Percentiles rank a stretch among this genome's conserved stretches.
These are phyloP conservation scores for Dusona sp. DNA, from an alignment of 2,888 invertebrate genomes.

Conservation along the genomic window DNA sequence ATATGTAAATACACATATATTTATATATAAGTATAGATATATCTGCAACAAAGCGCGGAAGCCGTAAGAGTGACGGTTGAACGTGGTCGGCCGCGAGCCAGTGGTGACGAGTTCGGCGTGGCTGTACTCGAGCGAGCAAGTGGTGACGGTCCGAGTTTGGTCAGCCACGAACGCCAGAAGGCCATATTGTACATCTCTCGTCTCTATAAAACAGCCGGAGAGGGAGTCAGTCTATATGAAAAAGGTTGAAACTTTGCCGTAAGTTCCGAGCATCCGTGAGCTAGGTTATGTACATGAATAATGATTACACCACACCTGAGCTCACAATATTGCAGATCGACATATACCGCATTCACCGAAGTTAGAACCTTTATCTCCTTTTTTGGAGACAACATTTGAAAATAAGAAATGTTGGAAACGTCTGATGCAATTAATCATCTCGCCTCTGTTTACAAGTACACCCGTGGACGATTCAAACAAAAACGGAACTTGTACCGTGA, in stretches of 20 bases:
- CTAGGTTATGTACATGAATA: constrained; percentile 5
- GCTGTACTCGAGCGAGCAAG: constrained; percentile 52
- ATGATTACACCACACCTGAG: neutral
- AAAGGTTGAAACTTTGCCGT: constrained; percentile 46
- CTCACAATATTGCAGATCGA: constrained; percentile 28
- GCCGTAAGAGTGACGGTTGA: constrained; percentile 61
- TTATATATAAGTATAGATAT: neutral
- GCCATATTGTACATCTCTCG: constrained; percentile 24
- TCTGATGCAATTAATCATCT: neutral
- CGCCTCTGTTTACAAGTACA: neutral
- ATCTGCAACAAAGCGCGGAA: constrained; percentile 18
- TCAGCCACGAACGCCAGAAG: constrained; percentile 62
- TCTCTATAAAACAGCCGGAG: constrained; percentile 10
- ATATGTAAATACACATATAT: neutral
- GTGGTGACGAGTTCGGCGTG: constrained; percentile 61
- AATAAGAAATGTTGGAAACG: neutral
- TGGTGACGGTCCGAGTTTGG: constrained; percentile 62
- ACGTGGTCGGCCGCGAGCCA: constrained; percentile 56
- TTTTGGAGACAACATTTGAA: neutral
- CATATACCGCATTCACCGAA: constrained; percentile 35
- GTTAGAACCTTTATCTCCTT: constrained; percentile 30
- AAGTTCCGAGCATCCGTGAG: constrained; percentile 36
- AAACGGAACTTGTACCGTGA: neutral
- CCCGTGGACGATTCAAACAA: neutral
- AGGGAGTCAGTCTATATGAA: neutral